These are phyloP conservation scores for Dromas ardeola DNA, from an alignment of 2,113 vertebrate genomes.

Conservation along the genomic window DNA sequence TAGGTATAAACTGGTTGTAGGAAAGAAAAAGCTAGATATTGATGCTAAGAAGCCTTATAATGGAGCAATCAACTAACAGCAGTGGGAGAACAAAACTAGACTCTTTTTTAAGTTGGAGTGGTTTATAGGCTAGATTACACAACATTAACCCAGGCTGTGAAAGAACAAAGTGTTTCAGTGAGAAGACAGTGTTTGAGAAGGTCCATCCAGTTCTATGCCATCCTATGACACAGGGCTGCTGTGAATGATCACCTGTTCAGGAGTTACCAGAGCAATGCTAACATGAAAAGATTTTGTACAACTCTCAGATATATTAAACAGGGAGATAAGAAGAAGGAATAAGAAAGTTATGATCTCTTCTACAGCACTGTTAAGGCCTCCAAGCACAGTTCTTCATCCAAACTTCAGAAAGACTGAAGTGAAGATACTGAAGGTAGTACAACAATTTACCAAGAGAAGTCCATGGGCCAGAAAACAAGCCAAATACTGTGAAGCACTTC, in stretches of 20 bases:
- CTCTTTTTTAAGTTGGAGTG: background rate
- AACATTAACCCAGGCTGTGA: background rate
- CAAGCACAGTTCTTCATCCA: background rate
- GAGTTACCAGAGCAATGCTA: background rate
- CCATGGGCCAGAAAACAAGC: background rate
- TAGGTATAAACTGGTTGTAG: background rate
- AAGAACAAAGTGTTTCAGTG: background rate
- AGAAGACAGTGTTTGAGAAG: background rate
- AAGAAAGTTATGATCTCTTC: background rate
- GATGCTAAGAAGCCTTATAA: background rate
- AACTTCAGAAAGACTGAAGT: background rate
- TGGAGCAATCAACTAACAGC: background rate
- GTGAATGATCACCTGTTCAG: background rate
- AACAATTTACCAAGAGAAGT: background rate
- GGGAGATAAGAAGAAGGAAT: background rate
- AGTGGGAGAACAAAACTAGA: background rate
- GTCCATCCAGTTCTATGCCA: background rate
- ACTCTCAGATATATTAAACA: background rate
- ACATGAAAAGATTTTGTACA: background rate
- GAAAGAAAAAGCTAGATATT: background rate
- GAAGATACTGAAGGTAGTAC: background rate
- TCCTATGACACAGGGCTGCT: background rate
- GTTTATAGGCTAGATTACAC: background rate
- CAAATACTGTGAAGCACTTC: background rate
- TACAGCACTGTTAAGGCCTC: background rate